Percentiles rank a stretch among this genome's conserved stretches.
Conservation (phyloP, 2,113 vertebrate genomes). For the Ameiurus melas region DNA sequence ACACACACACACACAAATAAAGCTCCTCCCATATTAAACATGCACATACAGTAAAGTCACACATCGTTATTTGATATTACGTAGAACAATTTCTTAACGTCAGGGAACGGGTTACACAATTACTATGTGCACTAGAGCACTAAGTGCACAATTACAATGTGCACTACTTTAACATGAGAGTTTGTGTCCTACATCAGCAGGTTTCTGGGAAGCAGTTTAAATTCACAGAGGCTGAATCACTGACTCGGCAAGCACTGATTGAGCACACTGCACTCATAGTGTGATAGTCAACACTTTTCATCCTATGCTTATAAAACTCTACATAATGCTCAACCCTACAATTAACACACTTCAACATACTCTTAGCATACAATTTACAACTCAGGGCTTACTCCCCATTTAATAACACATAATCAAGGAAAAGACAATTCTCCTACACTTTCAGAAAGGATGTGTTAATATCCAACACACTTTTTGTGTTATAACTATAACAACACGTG, state of each 20-base stretch:
- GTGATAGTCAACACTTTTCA: not conserved
- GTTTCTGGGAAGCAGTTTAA: not conserved
- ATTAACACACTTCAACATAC: not conserved
- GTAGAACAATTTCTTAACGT: constrained; percentile 31
- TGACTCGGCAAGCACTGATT: not conserved
- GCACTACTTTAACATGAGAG: not conserved
- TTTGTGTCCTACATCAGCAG: constrained; percentile 26
- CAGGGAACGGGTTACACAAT: constrained; percentile 15
- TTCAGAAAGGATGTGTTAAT: too few species aligned
- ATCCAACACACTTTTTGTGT: too few species aligned
- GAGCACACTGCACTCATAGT: not conserved
- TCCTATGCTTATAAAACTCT: not conserved
- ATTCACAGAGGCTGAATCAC: not conserved
- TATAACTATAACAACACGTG: too few species aligned
- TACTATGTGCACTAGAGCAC: not conserved
- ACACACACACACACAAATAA: not conserved
- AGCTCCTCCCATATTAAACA: constrained; percentile 36
- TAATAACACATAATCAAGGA: too few species aligned
- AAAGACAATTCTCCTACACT: too few species aligned
- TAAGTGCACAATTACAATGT: not conserved
- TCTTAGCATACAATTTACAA: not conserved
- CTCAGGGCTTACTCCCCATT: not conserved
- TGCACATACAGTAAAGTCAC: not conserved
- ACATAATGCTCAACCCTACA: not conserved
- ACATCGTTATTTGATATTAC: constrained; percentile 27